These are phyloP conservation scores for Lasioglossum marginatum DNA, from an alignment of 2,888 invertebrate genomes.

Conservation along the genomic window DNA sequence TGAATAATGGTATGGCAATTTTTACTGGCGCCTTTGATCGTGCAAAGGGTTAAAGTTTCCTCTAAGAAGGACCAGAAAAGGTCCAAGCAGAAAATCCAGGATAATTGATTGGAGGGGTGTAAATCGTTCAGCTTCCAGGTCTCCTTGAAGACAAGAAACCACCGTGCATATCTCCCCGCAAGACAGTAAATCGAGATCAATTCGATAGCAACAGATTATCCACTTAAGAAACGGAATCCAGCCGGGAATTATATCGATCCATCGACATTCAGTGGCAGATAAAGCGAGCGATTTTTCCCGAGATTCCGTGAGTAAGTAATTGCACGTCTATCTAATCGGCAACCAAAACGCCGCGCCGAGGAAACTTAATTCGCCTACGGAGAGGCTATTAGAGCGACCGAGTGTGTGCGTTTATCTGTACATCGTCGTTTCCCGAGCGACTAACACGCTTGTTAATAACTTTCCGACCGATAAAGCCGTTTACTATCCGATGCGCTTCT, in stretches of 20 bases:
- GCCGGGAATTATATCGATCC: not conserved
- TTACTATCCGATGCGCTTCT: too few species aligned
- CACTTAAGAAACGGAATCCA: not conserved
- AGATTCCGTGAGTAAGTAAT: constrained; percentile 2
- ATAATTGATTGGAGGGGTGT: not conserved
- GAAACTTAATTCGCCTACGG: constrained; percentile 24
- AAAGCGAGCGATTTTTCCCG: constrained; percentile 1
- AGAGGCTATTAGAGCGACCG: constrained; percentile 20
- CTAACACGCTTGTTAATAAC: constrained; percentile 36
- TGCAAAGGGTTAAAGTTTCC: too few species aligned
- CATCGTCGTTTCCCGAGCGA: constrained; percentile 5
- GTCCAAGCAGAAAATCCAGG: not conserved
- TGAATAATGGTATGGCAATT: too few species aligned
- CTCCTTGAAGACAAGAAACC: not conserved
- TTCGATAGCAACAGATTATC: not conserved
- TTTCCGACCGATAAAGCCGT: constrained; percentile 36
- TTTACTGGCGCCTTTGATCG: too few species aligned
- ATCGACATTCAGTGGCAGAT: not conserved
- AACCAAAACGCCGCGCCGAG: not conserved
- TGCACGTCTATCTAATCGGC: constrained; percentile 13
- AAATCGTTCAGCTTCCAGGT: not conserved
- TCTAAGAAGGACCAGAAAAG: not conserved
- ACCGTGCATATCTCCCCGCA: not conserved
- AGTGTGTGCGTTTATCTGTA: constrained; percentile 26
- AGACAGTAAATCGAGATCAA: not conserved